Evolutionary conservation across 2,113 vertebrate genomes (phyloP).

Genomic region (Parus major): DNA sequence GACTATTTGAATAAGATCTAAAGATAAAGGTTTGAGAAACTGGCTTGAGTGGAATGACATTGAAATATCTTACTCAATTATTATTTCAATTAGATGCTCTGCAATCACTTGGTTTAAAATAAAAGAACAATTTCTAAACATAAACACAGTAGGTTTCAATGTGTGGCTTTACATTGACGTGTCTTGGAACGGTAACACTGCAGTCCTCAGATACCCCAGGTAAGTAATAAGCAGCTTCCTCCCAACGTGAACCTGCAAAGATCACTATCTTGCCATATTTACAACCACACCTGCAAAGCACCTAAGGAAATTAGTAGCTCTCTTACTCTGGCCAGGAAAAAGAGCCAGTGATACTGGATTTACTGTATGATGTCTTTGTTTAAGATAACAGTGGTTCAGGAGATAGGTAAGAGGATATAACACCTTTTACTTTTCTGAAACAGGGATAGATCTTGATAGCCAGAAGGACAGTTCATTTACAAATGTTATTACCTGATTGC

Average conservation of each 20-base stretch:
- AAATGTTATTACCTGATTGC: not conserved
- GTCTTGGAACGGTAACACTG: conserved; percentile 22
- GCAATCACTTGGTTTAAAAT: conserved; percentile 34
- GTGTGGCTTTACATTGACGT: conserved; percentile 40
- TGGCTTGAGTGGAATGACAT: conserved; percentile 7
- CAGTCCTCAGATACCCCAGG: conserved; percentile 25
- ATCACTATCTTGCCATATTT: not conserved
- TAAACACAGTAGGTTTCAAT: not conserved
- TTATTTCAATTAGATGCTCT: conserved; percentile 8
- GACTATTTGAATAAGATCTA: conserved; percentile 33
- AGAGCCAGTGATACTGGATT: conserved; percentile 34
- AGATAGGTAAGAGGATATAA: not conserved
- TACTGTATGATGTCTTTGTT: not conserved
- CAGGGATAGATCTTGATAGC: not conserved
- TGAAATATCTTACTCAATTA: not conserved
- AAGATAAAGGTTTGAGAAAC: conserved; percentile 55
- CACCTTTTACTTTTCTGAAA: conserved; percentile 60
- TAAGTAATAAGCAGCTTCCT: conserved; percentile 51
- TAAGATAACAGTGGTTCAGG: not conserved
- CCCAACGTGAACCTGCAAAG: not conserved
- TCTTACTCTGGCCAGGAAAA: conserved; percentile 34
- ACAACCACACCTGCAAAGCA: conserved; percentile 9
- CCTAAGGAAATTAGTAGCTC: conserved; percentile 21
- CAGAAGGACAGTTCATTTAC: not conserved
- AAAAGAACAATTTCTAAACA: conserved; percentile 31